Conservation (phyloP, 2,113 vertebrate genomes). For the Nanorana parkeri region DNA sequence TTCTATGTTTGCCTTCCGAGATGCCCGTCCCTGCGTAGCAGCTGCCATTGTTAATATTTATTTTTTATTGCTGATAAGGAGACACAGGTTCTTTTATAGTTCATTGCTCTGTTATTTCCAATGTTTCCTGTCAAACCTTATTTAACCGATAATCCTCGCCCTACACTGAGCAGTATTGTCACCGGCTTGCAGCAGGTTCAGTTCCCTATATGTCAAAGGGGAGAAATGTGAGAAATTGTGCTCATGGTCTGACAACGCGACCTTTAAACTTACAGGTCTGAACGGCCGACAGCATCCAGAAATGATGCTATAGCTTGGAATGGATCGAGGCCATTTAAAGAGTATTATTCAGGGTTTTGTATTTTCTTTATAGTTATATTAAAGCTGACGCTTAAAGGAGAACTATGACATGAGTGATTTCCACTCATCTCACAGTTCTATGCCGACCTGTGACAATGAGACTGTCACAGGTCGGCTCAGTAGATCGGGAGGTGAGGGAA, state of each 20-base stretch:
- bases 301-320: no score
- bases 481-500: no score
- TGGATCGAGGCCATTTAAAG: no score
- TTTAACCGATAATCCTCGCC: conserved; percentile 21
- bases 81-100: not conserved
- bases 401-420: no score
- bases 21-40: not conserved
- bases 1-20: not conserved
- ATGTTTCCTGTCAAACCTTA: conserved; percentile 43
- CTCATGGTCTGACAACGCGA: conserved; percentile 13
- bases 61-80: conserved; percentile 44
- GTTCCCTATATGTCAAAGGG: conserved; percentile 7
- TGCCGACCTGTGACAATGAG: no score
- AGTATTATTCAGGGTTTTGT: no score
- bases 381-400: no score
- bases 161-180: conserved; percentile 42
- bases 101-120: conserved; percentile 40
- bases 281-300: no score
- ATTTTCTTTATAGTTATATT: no score
- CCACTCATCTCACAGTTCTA: no score
- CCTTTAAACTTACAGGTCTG: conserved; percentile 25
- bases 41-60: conserved; percentile 53
- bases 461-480: no score
- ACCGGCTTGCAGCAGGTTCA: conserved; percentile 25
- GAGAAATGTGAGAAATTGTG: conserved; percentile 35